phyloP scores from a whole-genome alignment of 2,113 vertebrate species.

The Notothenia rossii region DNA sequence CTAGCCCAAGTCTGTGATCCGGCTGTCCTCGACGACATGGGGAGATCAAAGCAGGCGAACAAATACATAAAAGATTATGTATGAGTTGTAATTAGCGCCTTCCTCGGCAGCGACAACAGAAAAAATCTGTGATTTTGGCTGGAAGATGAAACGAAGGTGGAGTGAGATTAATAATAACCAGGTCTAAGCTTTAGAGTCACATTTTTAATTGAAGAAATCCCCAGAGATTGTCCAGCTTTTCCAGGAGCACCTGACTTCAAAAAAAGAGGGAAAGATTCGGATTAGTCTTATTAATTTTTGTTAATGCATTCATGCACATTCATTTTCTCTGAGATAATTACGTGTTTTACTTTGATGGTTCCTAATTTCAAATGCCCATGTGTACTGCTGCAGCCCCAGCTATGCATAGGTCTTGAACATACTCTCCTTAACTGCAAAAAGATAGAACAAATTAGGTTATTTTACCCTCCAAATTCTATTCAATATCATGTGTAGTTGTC shows the following conservation, averaged over 20 bases:
- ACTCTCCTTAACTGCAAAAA: background rate
- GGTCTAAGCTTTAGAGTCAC: constrained; percentile 68
- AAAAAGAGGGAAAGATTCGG: constrained; percentile 58
- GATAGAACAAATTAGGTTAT: constrained; percentile 49
- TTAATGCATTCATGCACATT: constrained; percentile 73
- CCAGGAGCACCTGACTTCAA: constrained; percentile 59
- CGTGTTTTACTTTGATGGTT: constrained; percentile 72
- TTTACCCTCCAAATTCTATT: constrained; percentile 50
- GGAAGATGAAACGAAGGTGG: constrained; percentile 74
- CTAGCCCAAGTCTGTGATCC: constrained; percentile 68
- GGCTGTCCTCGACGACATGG: constrained; percentile 59
- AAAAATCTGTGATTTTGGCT: constrained; percentile 64
- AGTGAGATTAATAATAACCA: constrained; percentile 70
- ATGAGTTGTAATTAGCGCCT: constrained; percentile 78
- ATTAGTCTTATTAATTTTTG: constrained; percentile 74
- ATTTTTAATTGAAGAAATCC: constrained; percentile 80
- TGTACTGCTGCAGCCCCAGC: constrained; percentile 34
- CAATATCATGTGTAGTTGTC: constrained; percentile 42
- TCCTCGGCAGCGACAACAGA: constrained; percentile 68
- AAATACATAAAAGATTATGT: constrained; percentile 82
- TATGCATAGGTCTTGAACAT: constrained; percentile 37
- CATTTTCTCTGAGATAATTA: constrained; percentile 74
- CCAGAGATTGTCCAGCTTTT: constrained; percentile 64
- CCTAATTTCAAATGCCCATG: constrained; percentile 58
- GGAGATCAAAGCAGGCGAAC: constrained; percentile 74